Percentiles rank a stretch among this genome's conserved stretches.
Evolutionary conservation across 2,797 vertebrate species (phyloP).

Genomic region (Loris lydekkerianus): DNA sequence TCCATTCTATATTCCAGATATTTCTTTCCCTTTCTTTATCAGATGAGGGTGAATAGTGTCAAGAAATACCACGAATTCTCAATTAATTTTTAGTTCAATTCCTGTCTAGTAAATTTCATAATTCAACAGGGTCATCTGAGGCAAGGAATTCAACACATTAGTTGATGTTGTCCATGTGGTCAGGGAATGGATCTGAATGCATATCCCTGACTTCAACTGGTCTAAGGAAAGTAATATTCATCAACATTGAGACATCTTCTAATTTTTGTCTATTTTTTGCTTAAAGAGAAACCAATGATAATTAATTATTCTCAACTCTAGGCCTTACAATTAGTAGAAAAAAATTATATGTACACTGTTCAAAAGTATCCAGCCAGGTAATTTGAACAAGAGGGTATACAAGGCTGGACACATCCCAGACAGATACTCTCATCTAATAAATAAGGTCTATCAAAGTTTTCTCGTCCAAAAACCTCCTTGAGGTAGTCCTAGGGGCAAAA

Average conservation of each 20-base stretch:
- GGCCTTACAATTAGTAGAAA: neutral
- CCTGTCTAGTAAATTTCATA: neutral
- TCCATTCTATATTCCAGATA: neutral
- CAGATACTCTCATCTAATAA: neutral
- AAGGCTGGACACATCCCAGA: too few relatives aligned
- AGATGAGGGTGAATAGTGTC: neutral
- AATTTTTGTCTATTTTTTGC: neutral
- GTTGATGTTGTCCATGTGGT: neutral
- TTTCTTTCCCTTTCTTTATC: neutral
- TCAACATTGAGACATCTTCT: neutral
- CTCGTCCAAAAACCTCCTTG: neutral
- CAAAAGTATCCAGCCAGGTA: too few relatives aligned
- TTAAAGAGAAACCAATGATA: neutral
- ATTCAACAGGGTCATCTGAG: neutral
- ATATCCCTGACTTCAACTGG: neutral
- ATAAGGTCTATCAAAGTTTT: neutral
- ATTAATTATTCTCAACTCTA: neutral
- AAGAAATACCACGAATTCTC: neutral
- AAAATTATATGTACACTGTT: too few relatives aligned
- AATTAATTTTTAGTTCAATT: conserved; percentile 7
- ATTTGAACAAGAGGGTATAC: too few relatives aligned
- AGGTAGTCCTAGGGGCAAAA: neutral
- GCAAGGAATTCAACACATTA: neutral
- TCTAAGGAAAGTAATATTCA: neutral
- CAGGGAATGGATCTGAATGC: neutral